These are phyloP conservation scores for Pachypeltis micranthus DNA, from an alignment of 1,140 invertebrate species.

Conservation along the genomic window DNA sequence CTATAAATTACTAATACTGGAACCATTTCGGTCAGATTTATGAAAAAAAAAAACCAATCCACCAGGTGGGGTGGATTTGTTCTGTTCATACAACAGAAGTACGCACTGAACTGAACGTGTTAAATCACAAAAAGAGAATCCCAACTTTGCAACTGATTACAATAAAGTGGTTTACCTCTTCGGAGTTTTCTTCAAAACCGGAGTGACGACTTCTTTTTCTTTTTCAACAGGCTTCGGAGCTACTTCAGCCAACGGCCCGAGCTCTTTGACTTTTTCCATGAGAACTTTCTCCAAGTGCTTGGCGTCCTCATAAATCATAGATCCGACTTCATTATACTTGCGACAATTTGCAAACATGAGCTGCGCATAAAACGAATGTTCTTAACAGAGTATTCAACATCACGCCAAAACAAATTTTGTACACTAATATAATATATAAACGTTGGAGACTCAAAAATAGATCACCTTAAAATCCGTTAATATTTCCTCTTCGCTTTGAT, in stretches of 20 bases:
- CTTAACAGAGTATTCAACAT: not conserved
- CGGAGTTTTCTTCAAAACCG: constrained; percentile 29
- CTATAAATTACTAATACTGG: too few relatives aligned
- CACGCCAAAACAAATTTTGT: not conserved
- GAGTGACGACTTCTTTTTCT: constrained; percentile 28
- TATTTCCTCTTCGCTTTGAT: constrained; percentile 50
- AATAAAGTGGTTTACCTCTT: too few relatives aligned
- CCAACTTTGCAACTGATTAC: too few relatives aligned
- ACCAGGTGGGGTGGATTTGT: too few relatives aligned
- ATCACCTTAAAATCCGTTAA: constrained; percentile 53
- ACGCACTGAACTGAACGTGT: too few relatives aligned
- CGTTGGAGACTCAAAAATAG: not conserved
- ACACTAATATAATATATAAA: not conserved
- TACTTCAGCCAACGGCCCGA: constrained; percentile 41
- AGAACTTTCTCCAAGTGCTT: constrained; percentile 74
- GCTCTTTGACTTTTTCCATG: constrained; percentile 68
- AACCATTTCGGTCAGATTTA: too few relatives aligned
- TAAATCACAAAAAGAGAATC: too few relatives aligned
- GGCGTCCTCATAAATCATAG: constrained; percentile 88
- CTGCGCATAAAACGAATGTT: constrained; percentile 37
- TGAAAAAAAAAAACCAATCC: too few relatives aligned
- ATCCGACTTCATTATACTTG: constrained; percentile 91
- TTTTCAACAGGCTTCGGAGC: not conserved
- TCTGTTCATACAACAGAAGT: too few relatives aligned
- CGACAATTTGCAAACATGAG: constrained; percentile 94